These are phyloP conservation scores for Mallotus villosus DNA, from an alignment of 2,797 vertebrate species.

Conservation along the genomic window DNA sequence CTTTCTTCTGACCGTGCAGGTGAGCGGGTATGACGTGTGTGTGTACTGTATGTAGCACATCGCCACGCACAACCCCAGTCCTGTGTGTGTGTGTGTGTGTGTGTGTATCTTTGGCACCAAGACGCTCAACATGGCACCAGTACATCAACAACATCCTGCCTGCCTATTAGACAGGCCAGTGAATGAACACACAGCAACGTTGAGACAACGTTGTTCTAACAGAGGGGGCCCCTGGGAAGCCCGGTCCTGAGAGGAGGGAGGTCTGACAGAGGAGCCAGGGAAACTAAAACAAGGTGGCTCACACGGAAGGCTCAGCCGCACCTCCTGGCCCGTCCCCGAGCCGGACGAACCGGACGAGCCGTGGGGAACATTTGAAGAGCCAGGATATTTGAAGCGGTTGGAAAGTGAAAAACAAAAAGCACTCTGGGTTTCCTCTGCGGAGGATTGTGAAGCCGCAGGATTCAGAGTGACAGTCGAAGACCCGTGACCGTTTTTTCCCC, in stretches of 20 bases:
- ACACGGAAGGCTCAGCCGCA: slow-evolving; percentile 17
- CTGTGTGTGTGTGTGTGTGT: not conserved
- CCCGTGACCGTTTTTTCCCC: too few relatives aligned
- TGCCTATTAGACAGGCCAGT: not conserved
- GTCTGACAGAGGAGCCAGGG: slow-evolving; percentile 14
- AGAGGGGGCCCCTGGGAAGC: slow-evolving; percentile 14
- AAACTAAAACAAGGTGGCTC: slow-evolving; percentile 25
- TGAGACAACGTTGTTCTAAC: not conserved
- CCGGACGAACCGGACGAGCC: slow-evolving; percentile 34
- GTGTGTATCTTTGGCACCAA: slow-evolving; percentile 2
- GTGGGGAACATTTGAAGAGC: slow-evolving; percentile 21
- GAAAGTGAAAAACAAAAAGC: slow-evolving; percentile 34
- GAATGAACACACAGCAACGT: slow-evolving; percentile 7
- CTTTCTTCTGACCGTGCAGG: too few relatives aligned
- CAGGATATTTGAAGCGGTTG: slow-evolving; percentile 20
- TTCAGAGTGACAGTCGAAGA: too few relatives aligned
- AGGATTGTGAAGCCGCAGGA: too few relatives aligned
- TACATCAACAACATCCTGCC: not conserved
- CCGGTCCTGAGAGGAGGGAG: slow-evolving; percentile 19
- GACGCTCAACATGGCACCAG: slow-evolving; percentile 2
- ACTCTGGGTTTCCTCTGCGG: not conserved
- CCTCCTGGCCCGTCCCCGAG: slow-evolving; percentile 28
- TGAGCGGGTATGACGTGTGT: too few relatives aligned
- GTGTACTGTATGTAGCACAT: too few relatives aligned
- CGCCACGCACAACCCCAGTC: not conserved